Conservation (phyloP, 1,140 invertebrate genomes). For the Hydropsyche tenuis region DNA sequence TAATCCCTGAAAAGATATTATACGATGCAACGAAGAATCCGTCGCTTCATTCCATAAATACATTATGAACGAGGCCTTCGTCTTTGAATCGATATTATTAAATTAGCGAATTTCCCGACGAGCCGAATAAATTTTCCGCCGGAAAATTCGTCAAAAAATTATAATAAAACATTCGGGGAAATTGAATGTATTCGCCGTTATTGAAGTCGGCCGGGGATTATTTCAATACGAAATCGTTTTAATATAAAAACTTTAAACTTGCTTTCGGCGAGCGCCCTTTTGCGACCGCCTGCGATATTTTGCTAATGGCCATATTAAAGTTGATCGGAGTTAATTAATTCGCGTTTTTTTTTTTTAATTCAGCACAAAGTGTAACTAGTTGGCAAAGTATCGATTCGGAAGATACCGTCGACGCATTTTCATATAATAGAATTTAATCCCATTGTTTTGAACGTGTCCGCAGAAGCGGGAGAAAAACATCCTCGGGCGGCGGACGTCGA, state of each 20-base stretch:
- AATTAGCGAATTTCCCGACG: not conserved
- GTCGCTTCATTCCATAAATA: not conserved
- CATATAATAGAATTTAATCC: conserved; percentile 13
- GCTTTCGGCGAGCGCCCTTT: no score
- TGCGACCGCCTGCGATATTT: no score
- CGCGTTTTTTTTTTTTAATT: no score
- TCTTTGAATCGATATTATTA: conserved; percentile 5
- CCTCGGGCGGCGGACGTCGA: not conserved
- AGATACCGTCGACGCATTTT: not conserved
- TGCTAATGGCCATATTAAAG: no score
- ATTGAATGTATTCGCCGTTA: no score
- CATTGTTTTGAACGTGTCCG: conserved; percentile 18
- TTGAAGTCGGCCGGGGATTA: no score
- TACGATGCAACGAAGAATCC: not conserved
- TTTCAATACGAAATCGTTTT: no score
- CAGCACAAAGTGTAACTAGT: not conserved
- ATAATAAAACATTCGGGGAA: no score
- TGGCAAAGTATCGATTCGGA: not conserved
- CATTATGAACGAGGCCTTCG: not conserved
- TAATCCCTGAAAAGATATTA: not conserved
- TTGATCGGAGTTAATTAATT: no score
- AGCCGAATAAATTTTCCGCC: not conserved
- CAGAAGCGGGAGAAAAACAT: conserved; percentile 1
- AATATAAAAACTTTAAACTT: no score
- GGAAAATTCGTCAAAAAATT: no score